These are phyloP conservation scores for Emydocephalus ijimae DNA, from an alignment of 2,113 vertebrate genomes.

Conservation along the genomic window DNA sequence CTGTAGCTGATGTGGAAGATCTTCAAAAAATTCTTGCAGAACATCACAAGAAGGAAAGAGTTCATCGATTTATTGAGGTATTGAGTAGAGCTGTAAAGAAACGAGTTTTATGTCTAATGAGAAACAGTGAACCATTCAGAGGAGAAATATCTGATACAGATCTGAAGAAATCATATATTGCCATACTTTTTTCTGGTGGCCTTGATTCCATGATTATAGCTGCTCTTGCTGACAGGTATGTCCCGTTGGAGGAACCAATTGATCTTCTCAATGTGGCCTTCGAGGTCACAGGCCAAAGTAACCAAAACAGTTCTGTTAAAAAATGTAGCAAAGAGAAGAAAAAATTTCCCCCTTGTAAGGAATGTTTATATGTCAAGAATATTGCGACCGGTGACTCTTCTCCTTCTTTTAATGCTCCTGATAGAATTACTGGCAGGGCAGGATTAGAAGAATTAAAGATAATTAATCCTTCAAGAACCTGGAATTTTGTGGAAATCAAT, in stretches of 20 bases:
- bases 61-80: slow-evolving; percentile 71
- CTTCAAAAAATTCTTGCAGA: slow-evolving; percentile 71
- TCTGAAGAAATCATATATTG: slow-evolving; percentile 66
- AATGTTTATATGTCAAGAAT: neutral
- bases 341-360: neutral
- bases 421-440: slow-evolving; percentile 83
- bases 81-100: slow-evolving; percentile 77
- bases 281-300: slow-evolving; percentile 61
- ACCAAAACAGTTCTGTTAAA: slow-evolving; percentile 36
- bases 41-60: slow-evolving; percentile 55
- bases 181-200: slow-evolving; percentile 92
- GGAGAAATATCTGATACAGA: neutral
- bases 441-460: slow-evolving; percentile 81
- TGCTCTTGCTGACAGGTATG: slow-evolving; percentile 80
- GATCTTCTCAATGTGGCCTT: slow-evolving; percentile 97
- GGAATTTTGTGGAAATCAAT: slow-evolving; percentile 96
- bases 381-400: neutral
- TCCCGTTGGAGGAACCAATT: slow-evolving; percentile 79
- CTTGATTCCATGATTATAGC: slow-evolving; percentile 92
- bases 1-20: slow-evolving; percentile 46
- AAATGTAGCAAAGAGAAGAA: slow-evolving; percentile 46
- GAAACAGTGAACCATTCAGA: slow-evolving; percentile 14
- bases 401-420: slow-evolving; percentile 78
- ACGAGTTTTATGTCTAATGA: slow-evolving; percentile 74
- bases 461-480: slow-evolving; percentile 77